These are phyloP conservation scores for Schizaphis graminum DNA, from an alignment of 2,888 invertebrate species.

Conservation along the genomic window DNA sequence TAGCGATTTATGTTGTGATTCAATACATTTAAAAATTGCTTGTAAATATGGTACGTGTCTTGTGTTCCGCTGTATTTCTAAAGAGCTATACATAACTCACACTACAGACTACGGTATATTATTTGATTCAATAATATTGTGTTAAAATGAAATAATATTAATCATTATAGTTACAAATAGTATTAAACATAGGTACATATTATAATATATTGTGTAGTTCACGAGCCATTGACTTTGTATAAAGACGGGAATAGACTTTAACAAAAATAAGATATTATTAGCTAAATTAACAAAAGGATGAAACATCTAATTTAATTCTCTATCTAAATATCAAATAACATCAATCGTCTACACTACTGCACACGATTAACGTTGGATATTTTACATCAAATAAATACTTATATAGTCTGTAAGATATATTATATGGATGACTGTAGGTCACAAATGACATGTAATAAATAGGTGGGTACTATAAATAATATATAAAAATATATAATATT, in stretches of 20 bases:
- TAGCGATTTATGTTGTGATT: neutral
- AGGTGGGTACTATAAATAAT: neutral
- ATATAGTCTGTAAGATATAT: neutral
- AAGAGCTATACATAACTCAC: neutral
- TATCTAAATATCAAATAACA: neutral
- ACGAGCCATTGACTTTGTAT: constrained; percentile 35
- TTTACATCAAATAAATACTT: neutral
- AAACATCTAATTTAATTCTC: neutral
- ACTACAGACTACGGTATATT: neutral
- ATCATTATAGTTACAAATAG: neutral
- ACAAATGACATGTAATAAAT: neutral
- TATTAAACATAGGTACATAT: neutral
- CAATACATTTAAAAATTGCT: neutral
- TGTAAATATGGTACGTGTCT: neutral
- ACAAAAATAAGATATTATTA: neutral
- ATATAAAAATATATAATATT: neutral
- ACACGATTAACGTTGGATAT: neutral
- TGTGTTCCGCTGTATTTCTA: neutral
- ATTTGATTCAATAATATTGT: neutral
- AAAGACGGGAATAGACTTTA: neutral
- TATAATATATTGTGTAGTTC: neutral
- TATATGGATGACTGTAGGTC: neutral
- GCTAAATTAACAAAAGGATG: neutral
- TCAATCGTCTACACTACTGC: neutral
- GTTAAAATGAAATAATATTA: neutral